Evolutionary conservation across 2,888 invertebrate species (phyloP), one percentile per base, ranked within the genome.

Genomic region (Peribatodes rhomboidaria): DNA sequence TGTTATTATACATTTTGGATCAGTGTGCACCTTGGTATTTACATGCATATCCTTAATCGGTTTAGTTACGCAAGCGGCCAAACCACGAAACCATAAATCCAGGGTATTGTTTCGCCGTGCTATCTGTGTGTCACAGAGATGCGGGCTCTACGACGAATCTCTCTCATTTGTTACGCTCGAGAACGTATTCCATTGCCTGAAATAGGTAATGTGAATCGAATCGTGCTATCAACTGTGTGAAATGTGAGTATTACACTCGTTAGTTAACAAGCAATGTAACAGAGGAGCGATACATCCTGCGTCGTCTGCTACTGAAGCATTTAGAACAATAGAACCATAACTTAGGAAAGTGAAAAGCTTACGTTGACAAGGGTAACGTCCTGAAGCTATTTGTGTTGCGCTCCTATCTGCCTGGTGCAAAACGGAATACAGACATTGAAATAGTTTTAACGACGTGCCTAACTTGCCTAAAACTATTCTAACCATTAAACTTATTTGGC

Each of bases 331-430:
- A 84, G 86, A 69, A 74, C 78, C 77, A 83, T 87, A 87, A 87
- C 81, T 87, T 84, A 83, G 79, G 83, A 79, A 80, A 82, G 83
- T 84, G 86, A 86, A 87, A 87, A 85, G 85, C 86, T 84, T 81
- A 76, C 84, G 82, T 82, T 87, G 87, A 87, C 86, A 86, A 80
- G 87, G 86, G 85, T 87, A 86, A 87, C 77, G 85, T 85, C 85
- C 85, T 84, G 77, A 69, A 76, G 81, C 84, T 87, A 85, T 87
- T 87, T 85, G 81, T 77, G 81, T 78, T 74, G 71, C 72, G 71
- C 77, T 74, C 76, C 75, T 81, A 82, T 79, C 77, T 77, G 71
- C 73, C 61, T 56, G 62, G 67, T 64, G 66, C 70, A 73, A 72
- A 74, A 73, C 74, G 58, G 74, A 62, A 73, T 69, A 70, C 68